A percentile compares a stretch with the other conserved stretches of the same genome.
These are phyloP conservation scores for Chelon auratus DNA, from an alignment of 2,797 vertebrate genomes.

Conservation along the genomic window DNA sequence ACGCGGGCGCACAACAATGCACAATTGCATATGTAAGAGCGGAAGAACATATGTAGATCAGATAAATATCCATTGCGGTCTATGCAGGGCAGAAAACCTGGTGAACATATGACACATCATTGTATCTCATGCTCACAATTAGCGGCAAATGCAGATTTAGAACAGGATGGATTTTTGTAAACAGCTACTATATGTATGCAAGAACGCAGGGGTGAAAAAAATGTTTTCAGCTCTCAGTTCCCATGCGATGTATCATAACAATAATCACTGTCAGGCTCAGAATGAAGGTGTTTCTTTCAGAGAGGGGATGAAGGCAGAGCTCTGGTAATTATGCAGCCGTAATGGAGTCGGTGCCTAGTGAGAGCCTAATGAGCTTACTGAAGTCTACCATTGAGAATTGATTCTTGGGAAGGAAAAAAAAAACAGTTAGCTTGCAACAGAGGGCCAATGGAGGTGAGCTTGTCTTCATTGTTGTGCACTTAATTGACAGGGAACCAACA, in stretches of 20 bases:
- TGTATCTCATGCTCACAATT: constrained; percentile 2
- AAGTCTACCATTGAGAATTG: constrained; percentile 85
- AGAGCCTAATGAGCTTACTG: constrained; percentile 87
- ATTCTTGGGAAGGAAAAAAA: constrained; percentile 69
- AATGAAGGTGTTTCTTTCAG: constrained; percentile 80
- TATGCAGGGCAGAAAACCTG: constrained; percentile 42
- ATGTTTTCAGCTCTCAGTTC: constrained; percentile 67
- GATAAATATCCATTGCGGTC: constrained; percentile 50
- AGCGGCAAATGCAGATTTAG: constrained; percentile 22
- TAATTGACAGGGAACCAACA: constrained; percentile 82
- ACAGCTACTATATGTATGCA: constrained; percentile 26
- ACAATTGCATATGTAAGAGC: constrained; percentile 52
- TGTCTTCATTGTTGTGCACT: constrained; percentile 82
- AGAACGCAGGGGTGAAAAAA: constrained; percentile 39
- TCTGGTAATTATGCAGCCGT: constrained; percentile 84
- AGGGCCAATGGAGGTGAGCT: constrained; percentile 78
- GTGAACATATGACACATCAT: constrained; percentile 46
- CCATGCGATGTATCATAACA: constrained; percentile 82
- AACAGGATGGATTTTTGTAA: constrained; percentile 22
- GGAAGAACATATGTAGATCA: constrained; percentile 61
- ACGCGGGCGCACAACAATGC: constrained; percentile 43
- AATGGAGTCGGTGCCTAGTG: constrained; percentile 81
- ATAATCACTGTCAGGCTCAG: constrained; percentile 82
- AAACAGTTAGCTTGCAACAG: constrained; percentile 62
- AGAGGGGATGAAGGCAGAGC: constrained; percentile 76